These are phyloP conservation scores for Cynopterus brachyotis DNA, from an alignment of 2,113 vertebrate species.

Conservation along the genomic window DNA sequence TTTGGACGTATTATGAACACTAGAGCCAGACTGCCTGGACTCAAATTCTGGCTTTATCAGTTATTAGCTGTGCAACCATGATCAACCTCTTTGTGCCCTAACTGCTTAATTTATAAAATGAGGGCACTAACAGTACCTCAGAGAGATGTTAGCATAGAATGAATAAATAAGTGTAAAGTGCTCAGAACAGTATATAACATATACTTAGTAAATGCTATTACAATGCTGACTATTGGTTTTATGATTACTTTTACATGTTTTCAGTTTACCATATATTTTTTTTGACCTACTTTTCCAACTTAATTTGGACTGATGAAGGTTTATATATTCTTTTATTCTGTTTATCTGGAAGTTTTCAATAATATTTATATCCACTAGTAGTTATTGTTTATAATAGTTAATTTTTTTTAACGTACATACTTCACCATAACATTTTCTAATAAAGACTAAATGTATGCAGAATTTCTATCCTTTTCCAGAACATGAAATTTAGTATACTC, in stretches of 20 bases:
- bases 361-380: not conserved
- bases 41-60: not conserved
- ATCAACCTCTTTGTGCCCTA: not conserved
- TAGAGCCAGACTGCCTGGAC: not conserved
- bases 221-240: not conserved
- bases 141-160: not conserved
- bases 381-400: not conserved
- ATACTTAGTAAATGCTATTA: not conserved
- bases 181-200: not conserved
- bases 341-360: not conserved
- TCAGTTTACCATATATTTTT: not conserved
- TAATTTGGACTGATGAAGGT: not conserved
- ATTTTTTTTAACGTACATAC: not conserved
- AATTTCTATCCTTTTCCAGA: not conserved
- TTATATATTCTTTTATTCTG: not conserved
- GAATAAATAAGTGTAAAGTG: not conserved
- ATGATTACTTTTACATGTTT: not conserved
- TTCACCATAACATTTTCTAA: not conserved
- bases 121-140: not conserved
- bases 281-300: not conserved
- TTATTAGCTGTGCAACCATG: not conserved
- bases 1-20: not conserved
- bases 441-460: not conserved
- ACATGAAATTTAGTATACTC: not conserved
- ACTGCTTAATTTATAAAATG: not conserved